Evolutionary conservation across 2,888 invertebrate genomes (phyloP).

Genomic region (Ormia ochracea): DNA sequence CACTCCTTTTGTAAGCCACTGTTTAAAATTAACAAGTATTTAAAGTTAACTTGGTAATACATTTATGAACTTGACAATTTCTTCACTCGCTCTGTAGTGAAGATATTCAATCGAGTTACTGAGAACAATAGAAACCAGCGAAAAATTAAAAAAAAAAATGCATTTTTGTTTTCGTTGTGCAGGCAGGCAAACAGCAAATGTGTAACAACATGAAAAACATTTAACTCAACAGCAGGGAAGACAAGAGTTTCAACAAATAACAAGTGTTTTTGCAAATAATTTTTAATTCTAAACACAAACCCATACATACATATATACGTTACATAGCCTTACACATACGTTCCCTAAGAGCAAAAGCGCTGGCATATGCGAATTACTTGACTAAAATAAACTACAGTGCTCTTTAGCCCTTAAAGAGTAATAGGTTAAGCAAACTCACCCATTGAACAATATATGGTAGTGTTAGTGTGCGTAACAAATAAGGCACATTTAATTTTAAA

Average conservation of each 20-base stretch:
- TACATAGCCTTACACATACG: neutral
- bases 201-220: slow-evolving; percentile 37
- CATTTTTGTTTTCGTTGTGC: neutral
- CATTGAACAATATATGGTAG: neutral
- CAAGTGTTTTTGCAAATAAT: slow-evolving; percentile 19
- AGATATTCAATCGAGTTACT: too few relatives aligned
- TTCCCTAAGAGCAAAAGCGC: too few relatives aligned
- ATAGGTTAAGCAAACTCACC: slow-evolving; percentile 2
- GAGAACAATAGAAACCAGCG: too few relatives aligned
- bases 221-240: slow-evolving; percentile 42
- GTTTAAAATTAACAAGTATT: too few relatives aligned
- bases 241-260: slow-evolving; percentile 40
- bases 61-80: too few relatives aligned
- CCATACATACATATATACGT: neutral
- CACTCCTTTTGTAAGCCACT: too few relatives aligned
- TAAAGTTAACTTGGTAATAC: too few relatives aligned
- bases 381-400: neutral
- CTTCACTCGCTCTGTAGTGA: too few relatives aligned
- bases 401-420: slow-evolving; percentile 7
- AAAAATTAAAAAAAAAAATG: neutral
- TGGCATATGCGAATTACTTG: neutral
- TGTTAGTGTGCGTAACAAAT: slow-evolving; percentile 32
- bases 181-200: slow-evolving; percentile 28
- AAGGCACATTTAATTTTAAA: slow-evolving; percentile 57
- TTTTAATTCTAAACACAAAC: neutral